Evolutionary conservation across 2,113 vertebrate genomes (phyloP).

Genomic region (Nannobrachium achirus): DNA sequence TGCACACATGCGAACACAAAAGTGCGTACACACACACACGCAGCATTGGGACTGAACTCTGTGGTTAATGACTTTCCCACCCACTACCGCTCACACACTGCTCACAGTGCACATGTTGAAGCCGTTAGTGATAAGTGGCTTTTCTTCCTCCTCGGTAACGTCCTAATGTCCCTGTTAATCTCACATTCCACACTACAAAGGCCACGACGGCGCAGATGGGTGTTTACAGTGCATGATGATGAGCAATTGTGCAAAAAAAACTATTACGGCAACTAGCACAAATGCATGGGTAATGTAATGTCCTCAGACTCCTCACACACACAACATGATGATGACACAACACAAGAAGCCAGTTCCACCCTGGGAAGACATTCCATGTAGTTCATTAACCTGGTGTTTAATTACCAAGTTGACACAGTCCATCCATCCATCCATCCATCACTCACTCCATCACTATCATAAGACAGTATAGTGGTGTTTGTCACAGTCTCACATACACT

Average conservation of each 20-base stretch:
- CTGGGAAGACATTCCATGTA: too few relatives aligned
- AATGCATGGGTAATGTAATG: too few relatives aligned
- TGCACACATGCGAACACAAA: conserved; percentile 46
- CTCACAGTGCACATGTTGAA: conserved; percentile 74
- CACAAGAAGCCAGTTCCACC: too few relatives aligned
- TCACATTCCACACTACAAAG: conserved; percentile 73
- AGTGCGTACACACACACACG: conserved; percentile 47
- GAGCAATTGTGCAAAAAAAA: conserved; percentile 14
- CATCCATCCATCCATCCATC: too few relatives aligned
- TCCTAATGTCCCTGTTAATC: conserved; percentile 75
- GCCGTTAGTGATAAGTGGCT: conserved; percentile 76
- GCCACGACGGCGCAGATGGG: conserved; percentile 25
- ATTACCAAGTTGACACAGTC: too few relatives aligned
- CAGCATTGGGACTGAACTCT: conserved; percentile 65
- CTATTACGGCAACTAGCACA: too few relatives aligned
- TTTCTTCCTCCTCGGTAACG: conserved; percentile 72
- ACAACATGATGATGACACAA: too few relatives aligned
- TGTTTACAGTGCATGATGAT: conserved; percentile 40
- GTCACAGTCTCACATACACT: too few relatives aligned
- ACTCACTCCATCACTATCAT: too few relatives aligned
- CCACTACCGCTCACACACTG: conserved; percentile 56
- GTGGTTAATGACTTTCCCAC: conserved; percentile 77
- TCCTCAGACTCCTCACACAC: too few relatives aligned
- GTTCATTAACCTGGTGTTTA: too few relatives aligned
- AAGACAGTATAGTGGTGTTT: too few relatives aligned